Evolutionary conservation across 2,113 vertebrate species (phyloP).

Genomic region (Himantopus leucocephalus): DNA sequence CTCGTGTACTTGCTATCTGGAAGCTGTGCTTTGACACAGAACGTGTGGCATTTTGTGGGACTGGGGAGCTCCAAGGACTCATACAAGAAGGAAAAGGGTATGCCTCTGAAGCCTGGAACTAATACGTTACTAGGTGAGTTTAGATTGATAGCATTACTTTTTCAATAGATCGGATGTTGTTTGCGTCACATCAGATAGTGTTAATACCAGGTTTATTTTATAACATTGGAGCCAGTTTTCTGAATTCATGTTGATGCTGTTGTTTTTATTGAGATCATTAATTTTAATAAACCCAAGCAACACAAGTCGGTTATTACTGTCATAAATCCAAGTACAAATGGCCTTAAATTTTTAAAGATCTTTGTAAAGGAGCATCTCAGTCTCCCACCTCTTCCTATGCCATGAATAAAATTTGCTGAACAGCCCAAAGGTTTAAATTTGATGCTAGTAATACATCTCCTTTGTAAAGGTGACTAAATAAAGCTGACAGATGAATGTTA

Average conservation of each 20-base stretch:
- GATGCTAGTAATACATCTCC: not conserved
- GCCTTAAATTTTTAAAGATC: not conserved
- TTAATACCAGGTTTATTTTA: not conserved
- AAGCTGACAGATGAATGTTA: not conserved
- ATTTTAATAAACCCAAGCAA: not conserved
- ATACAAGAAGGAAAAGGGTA: rapidly evolving
- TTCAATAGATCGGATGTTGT: not conserved
- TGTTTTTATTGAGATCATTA: not conserved
- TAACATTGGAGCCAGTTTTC: not conserved
- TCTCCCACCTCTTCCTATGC: not conserved
- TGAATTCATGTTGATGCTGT: not conserved
- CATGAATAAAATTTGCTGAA: not conserved
- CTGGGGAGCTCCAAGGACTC: not conserved
- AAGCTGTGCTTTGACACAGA: not conserved
- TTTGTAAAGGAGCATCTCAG: not conserved
- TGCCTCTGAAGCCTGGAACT: not conserved
- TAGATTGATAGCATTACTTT: not conserved
- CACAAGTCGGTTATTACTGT: not conserved
- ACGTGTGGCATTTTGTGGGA: rapidly evolving
- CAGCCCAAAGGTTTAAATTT: not conserved
- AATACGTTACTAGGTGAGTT: not conserved
- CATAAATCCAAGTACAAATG: not conserved
- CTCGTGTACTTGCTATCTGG: not conserved
- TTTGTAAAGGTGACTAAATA: not conserved
- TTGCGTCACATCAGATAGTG: not conserved